phyloP scores from a whole-genome alignment of 2,797 vertebrate genomes.

The Sarcoramphus papa region DNA sequence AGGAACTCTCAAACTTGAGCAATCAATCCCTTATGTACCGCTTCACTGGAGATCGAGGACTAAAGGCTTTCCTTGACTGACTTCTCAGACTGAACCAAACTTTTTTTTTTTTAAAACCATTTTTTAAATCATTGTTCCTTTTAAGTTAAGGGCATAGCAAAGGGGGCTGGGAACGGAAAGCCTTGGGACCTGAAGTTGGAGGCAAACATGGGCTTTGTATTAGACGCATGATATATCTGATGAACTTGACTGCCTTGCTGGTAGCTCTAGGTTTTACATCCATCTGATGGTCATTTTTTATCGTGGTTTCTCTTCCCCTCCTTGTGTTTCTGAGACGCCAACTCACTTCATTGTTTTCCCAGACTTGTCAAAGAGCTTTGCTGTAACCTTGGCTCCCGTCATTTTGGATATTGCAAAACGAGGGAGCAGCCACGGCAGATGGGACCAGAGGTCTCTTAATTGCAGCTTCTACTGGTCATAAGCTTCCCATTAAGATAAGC shows the following conservation, averaged over 20 bases:
- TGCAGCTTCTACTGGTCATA: background rate
- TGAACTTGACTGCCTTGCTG: background rate
- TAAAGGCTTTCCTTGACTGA: background rate
- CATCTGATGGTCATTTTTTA: fast-evolving
- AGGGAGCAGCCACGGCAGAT: background rate
- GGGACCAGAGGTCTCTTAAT: background rate
- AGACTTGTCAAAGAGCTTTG: background rate
- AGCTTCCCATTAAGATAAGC: background rate
- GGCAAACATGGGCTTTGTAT: background rate
- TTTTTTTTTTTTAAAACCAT: background rate
- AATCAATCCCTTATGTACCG: background rate
- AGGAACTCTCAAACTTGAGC: background rate
- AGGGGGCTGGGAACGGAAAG: background rate
- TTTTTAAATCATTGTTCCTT: background rate
- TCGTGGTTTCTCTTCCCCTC: background rate
- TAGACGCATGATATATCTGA: background rate
- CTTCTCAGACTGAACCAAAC: background rate
- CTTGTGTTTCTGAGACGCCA: background rate
- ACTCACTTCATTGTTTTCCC: background rate
- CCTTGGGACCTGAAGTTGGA: background rate
- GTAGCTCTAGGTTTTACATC: background rate
- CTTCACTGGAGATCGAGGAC: background rate
- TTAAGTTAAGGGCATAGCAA: background rate
- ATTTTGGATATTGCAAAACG: background rate
- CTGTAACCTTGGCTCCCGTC: background rate